Evolutionary conservation across 1,140 invertebrate genomes (phyloP), one percentile per base, ranked within the genome.

Genomic region (Nomia melanderi): DNA sequence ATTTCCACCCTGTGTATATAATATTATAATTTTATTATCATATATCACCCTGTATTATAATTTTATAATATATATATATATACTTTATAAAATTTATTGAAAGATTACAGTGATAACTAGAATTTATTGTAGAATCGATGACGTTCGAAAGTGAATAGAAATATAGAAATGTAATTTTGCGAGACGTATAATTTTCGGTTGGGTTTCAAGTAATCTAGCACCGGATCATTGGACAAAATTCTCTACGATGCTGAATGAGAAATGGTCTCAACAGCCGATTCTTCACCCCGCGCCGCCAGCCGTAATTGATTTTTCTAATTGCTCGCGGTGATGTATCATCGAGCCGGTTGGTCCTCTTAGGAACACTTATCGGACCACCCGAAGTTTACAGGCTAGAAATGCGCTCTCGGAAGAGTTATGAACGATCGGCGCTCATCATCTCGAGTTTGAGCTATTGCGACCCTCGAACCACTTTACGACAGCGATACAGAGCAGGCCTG

Each of bases 221-320:
- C 12, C 7, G 12, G 12, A 1, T 14, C 1, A 41, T 1, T 41
- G 1, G 9, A 14, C 7, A 11, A 41, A 5, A 50, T 17, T 50
- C 4, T 4, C 5, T 14, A 1, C 20, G 44, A n/a, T n/a, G 20
- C 20, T 1, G 8, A 17, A n/a, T 47, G 25, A 53, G 8, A 39
- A 72, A 63, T 53, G 57, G 12, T 17, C 12, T 14, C 33, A 11
- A 1, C 0, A 25, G 27, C 31, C 41, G 11, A 41, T 41, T 59
- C n/a, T 57, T 59, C 54, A 57, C 50, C 23, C 54, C 23, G 12
- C 44, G 0, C 31, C 23, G 56, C 17, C 17, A n/a, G 31, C 5
- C 17, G 20, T 62, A 62, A 72, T 62, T 53, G 69, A 72, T 62
- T 62, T 60, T 72, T 72, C 57, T 62, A 62, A 60, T 62, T 39